Conservation (phyloP, 2,797 vertebrate species). For the Danio kyathit region DNA sequence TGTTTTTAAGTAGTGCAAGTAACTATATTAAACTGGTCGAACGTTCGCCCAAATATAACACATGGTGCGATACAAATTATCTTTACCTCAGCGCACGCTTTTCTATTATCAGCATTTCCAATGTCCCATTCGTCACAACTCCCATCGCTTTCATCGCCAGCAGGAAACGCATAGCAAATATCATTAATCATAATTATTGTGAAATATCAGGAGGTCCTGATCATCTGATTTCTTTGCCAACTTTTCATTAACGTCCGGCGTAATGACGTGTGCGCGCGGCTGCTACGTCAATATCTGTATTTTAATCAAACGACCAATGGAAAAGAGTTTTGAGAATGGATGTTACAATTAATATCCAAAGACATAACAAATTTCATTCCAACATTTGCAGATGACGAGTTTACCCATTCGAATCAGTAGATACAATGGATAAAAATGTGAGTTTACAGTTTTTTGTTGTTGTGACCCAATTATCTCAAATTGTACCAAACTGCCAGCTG, state of each 20-base stretch:
- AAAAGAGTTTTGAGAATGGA: background rate
- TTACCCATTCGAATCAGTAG: background rate
- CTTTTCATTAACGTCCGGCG: background rate
- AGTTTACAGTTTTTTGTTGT: background rate
- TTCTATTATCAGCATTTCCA: conserved; percentile 18
- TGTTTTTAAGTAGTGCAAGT: background rate
- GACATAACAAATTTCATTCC: background rate
- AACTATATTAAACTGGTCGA: background rate
- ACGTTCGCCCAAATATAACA: background rate
- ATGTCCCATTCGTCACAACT: conserved; percentile 76
- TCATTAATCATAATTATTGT: conserved; percentile 44
- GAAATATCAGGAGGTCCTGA: background rate
- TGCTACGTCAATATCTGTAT: background rate
- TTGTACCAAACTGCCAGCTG: background rate
- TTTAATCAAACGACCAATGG: conserved; percentile 22
- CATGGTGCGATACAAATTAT: no score
- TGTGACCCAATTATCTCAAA: background rate
- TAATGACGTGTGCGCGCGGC: background rate
- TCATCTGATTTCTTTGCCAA: background rate
- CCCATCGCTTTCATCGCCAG: conserved; percentile 77
- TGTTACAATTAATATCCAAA: background rate
- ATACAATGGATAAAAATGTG: background rate
- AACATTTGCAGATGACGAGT: background rate
- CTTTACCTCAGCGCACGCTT: conserved; percentile 56
- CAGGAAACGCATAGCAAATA: conserved; percentile 61